Conservation (phyloP, 2,113 vertebrate species). For the Sapajus apella region DNA sequence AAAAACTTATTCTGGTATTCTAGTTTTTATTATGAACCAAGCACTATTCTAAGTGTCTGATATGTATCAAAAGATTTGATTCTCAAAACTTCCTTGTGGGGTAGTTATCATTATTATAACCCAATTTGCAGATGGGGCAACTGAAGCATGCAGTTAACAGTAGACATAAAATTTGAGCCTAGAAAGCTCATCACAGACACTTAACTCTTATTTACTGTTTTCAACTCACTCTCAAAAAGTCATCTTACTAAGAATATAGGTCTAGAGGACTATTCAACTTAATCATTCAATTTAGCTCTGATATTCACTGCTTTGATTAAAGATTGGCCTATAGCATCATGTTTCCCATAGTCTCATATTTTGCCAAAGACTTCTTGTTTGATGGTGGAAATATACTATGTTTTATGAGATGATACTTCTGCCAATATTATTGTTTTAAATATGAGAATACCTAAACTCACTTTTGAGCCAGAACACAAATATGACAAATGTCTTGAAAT, state of each 20-base stretch:
- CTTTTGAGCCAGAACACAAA: neutral
- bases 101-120: neutral
- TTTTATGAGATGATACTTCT: neutral
- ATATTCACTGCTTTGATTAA: neutral
- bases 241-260: neutral
- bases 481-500: neutral
- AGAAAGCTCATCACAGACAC: neutral
- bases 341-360: neutral
- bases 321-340: neutral
- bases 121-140: neutral
- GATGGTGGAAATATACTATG: neutral
- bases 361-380: neutral
- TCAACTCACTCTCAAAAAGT: neutral
- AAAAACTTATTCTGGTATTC: neutral
- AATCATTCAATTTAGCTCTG: neutral
- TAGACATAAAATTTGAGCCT: neutral
- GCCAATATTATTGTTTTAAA: neutral
- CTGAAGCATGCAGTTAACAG: neutral
- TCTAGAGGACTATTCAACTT: neutral
- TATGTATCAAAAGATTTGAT: neutral
- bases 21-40: neutral
- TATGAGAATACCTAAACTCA: neutral
- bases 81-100: neutral
- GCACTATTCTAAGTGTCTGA: neutral
- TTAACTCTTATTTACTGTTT: neutral